Base-by-base conservation (phyloP, 2,113 vertebrate species). In the Polyodon spathula region DNA sequence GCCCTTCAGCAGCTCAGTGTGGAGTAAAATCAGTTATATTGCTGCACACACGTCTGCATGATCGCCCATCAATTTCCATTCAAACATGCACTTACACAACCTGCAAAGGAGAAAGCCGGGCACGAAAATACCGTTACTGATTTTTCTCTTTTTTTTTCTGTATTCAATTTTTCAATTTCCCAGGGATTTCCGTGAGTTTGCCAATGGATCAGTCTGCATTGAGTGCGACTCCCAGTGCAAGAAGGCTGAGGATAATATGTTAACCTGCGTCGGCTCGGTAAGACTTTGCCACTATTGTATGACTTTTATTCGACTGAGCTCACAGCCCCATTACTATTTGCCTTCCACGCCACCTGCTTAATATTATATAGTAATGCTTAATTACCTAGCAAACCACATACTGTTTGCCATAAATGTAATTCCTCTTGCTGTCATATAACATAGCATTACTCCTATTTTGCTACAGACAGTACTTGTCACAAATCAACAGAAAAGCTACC, bases 151-250 rank as follows among this genome's bases (percentile, higher is more conserved):
- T 14, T 56, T 37, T 48, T 38, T 43, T n/a, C n/a, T 14, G 56
- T 39, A 66, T 48, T 67, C 60, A 57, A 40, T 66, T 15, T 64
- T 38, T 58, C 40, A 59, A 71, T 80, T 80, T 60, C 71, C 41
- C 80, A 98, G 96, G 73, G 94, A 98, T 40, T 81, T 83, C 59
- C 90, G 94, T 1, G 96, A 98, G 55, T 98, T 94, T 69, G 83
- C 87, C 17, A 98, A 98, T 0, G 90, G 92, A 4, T 93, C 94
- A 0, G 72, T 92, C 40, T 98, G 96, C 4, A 77, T 97, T 66
- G 91, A 93, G 63, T 98, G 96, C 61, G 94, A 98, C 66, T 76
- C 84, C 3, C 95, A 98, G 74, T 98, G 96, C 63, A 91, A 97
- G 67, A 93, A 88, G 79, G 90, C 91, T 78, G 89, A 93, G 43